Base-by-base conservation (phyloP, 2,797 vertebrate species). In the Pseudochirops corinnae region DNA sequence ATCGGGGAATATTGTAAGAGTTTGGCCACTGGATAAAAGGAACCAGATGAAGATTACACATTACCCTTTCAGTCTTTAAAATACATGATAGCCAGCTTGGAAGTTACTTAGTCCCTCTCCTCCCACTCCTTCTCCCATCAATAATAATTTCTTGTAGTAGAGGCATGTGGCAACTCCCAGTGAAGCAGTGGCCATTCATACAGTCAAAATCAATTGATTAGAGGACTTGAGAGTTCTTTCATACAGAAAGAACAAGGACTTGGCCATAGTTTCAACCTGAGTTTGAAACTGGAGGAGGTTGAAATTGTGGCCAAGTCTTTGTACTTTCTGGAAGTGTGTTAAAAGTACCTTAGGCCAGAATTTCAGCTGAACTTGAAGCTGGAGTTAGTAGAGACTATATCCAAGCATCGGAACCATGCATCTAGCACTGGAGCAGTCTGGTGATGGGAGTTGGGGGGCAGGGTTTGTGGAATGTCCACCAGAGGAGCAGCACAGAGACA, bases 381-480 rank as follows among this genome's bases (percentile, higher is more conserved):
- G 67, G 13, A 67, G 13, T n/a, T 39, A 18, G 31, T 67, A 16
- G 62, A 74, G 67, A 21, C 16, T 21, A 74, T 74, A n/a, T 39
- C 16, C 0, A 21, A 74, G n/a, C 67, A 74, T 74, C 1, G 46
- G 67, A 24, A 46, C 3, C n/a, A 82, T 82, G 67, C n/a, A 67
- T 18, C 62, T n/a, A n/a, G 33, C 33, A 9, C 67, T 46, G 21
- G n/a, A 82, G n/a, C 21, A 46, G n/a, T 82, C n/a, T 46, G 16
- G 5, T 0, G 28, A 10, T 58, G 12, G 29, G 18, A 6, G 0
- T 5, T 39, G 4, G n/a, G 1, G n/a, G 16, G 13, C 16, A 18
- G 62, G 33, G 5, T n/a, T 82, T 7, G 18, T 82, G 67, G 18
- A 82, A 39, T 46, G n/a, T 24, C 7, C 39, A 39, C 6, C n/a